A percentile compares a stretch with the other conserved stretches of the same genome.
These are phyloP conservation scores for Thymelicus sylvestris DNA, from an alignment of 2,888 invertebrate species.

Conservation along the genomic window DNA sequence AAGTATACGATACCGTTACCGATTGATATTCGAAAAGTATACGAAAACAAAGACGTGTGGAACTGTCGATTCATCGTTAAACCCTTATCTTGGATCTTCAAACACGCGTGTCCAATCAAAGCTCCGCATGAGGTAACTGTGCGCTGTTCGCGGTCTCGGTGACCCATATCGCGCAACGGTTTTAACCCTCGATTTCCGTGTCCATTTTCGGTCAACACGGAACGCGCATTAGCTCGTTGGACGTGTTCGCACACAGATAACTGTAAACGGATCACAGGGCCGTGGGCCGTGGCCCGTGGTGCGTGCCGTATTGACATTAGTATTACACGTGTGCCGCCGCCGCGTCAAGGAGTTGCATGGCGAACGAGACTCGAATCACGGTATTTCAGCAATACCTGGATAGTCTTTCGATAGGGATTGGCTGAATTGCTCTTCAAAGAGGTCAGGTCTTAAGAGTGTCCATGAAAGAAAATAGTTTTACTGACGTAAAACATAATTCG, in stretches of 20 bases:
- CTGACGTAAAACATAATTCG: too few species aligned
- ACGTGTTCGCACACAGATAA: slow-evolving; percentile 46
- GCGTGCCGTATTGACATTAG: slow-evolving; percentile 37
- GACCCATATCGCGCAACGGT: slow-evolving; percentile 49
- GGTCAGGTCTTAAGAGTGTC: too few species aligned
- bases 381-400: not conserved
- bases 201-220: slow-evolving; percentile 52
- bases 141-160: slow-evolving; percentile 36
- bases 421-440: too few species aligned
- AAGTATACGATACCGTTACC: not conserved
- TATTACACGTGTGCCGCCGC: slow-evolving; percentile 55
- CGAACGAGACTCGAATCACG: not conserved
- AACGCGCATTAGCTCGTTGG: slow-evolving; percentile 61
- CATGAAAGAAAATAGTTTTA: too few species aligned
- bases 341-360: not conserved
- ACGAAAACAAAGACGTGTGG: slow-evolving; percentile 1
- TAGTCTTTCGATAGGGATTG: too few species aligned
- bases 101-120: slow-evolving; percentile 15
- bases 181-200: slow-evolving; percentile 53
- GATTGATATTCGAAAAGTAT: not conserved
- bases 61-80: not conserved
- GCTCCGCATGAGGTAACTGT: slow-evolving; percentile 37
- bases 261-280: slow-evolving; percentile 44
- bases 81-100: not conserved
- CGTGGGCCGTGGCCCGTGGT: slow-evolving; percentile 6